Conservation (phyloP, 2,113 vertebrate species). For the Myiagra hebetior region DNA sequence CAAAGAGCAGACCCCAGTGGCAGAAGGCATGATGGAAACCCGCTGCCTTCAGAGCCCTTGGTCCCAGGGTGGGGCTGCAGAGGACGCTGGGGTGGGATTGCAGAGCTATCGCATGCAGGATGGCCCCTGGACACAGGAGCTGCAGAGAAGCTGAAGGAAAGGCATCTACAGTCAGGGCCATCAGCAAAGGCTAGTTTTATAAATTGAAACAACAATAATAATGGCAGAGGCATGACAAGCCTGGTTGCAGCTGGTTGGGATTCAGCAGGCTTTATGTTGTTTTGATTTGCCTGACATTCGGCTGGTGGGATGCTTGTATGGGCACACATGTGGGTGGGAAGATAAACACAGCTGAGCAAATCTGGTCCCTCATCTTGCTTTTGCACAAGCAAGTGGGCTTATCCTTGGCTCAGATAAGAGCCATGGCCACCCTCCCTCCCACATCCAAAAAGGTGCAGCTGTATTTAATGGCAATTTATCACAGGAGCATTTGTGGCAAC, state of each 20-base stretch:
- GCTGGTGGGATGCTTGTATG: background rate
- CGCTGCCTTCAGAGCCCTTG: background rate
- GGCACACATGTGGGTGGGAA: background rate
- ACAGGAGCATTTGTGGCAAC: background rate
- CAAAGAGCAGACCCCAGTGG: background rate
- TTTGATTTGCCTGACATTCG: background rate
- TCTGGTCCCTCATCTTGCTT: background rate
- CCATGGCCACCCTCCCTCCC: background rate
- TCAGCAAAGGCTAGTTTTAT: background rate
- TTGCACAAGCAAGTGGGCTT: background rate
- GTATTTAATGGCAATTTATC: background rate
- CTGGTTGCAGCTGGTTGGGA: background rate
- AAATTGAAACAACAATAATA: background rate
- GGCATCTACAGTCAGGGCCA: background rate
- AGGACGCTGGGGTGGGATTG: accelerated
- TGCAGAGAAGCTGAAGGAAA: background rate
- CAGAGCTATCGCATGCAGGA: accelerated
- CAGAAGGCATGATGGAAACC: background rate
- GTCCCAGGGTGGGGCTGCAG: accelerated
- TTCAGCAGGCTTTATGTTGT: background rate
- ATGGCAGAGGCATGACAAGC: background rate
- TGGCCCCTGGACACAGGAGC: accelerated
- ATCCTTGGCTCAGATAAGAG: background rate
- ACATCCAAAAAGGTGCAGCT: background rate
- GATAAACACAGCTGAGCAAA: constrained; percentile 59